A percentile compares a stretch with the other conserved stretches of the same genome.
These are phyloP conservation scores for Vespertilio murinus DNA, from an alignment of 2,797 vertebrate genomes.

Conservation along the genomic window DNA sequence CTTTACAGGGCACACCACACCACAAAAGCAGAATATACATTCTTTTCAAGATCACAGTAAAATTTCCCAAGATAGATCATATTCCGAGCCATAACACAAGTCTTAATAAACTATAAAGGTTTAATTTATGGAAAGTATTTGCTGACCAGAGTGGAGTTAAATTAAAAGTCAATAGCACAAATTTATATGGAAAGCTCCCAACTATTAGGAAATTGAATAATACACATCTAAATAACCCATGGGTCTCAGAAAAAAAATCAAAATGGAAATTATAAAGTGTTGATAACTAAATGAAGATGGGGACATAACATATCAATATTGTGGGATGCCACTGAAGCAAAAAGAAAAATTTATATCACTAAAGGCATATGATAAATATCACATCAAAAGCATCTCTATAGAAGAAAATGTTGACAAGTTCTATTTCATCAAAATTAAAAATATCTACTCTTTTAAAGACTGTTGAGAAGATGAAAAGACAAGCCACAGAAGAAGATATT, in stretches of 20 bases:
- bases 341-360: background rate
- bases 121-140: background rate
- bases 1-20: background rate
- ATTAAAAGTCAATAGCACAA: conserved; percentile 14
- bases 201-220: background rate
- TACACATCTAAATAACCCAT: background rate
- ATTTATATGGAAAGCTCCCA: background rate
- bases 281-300: background rate
- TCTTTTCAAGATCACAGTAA: background rate
- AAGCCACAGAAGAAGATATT: conserved; percentile 30
- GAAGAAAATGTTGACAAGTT: conserved; percentile 34
- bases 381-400: background rate
- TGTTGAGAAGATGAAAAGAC: background rate
- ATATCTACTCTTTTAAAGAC: background rate
- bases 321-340: background rate
- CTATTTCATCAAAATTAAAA: conserved; percentile 9
- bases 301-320: background rate
- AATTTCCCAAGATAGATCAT: background rate
- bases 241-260: background rate
- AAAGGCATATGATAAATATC: background rate
- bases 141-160: background rate
- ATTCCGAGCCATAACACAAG: background rate
- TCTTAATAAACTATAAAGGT: background rate
- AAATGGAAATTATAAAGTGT: background rate
- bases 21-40: background rate